A percentile compares a stretch with the other conserved stretches of the same genome.
Conservation (phyloP, 2,113 vertebrate genomes). For the Notechis scutatus region DNA sequence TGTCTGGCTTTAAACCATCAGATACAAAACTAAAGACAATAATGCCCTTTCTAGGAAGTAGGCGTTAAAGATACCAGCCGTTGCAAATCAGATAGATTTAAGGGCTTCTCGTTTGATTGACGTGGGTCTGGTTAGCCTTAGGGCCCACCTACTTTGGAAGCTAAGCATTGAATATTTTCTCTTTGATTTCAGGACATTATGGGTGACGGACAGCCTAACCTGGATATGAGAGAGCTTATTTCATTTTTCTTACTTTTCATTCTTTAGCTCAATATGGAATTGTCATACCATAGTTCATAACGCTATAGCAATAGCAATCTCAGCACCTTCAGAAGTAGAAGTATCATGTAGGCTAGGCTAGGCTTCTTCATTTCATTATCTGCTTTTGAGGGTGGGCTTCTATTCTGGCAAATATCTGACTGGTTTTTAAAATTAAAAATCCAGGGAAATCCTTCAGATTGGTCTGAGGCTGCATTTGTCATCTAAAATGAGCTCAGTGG, state of each 20-base stretch:
- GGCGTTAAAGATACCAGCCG: neutral
- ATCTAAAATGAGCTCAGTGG: neutral
- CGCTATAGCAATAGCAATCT: neutral
- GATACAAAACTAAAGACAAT: neutral
- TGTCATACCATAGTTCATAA: neutral
- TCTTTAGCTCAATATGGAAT: neutral
- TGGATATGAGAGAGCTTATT: neutral
- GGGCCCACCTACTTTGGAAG: neutral
- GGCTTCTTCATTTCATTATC: neutral
- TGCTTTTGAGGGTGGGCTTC: neutral
- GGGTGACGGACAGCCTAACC: neutral
- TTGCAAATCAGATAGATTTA: neutral
- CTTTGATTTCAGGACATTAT: neutral
- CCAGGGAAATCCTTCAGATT: neutral
- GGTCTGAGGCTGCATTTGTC: neutral
- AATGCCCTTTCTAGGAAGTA: neutral
- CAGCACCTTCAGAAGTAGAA: neutral
- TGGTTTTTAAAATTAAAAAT: neutral
- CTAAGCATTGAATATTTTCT: neutral
- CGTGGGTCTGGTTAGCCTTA: neutral
- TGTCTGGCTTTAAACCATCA: neutral
- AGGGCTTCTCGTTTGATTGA: neutral
- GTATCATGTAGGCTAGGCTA: neutral
- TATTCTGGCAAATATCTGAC: neutral
- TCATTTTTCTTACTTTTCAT: neutral